Evolutionary conservation across 1,140 invertebrate species (phyloP).

Genomic region (Hydropsyche tenuis): DNA sequence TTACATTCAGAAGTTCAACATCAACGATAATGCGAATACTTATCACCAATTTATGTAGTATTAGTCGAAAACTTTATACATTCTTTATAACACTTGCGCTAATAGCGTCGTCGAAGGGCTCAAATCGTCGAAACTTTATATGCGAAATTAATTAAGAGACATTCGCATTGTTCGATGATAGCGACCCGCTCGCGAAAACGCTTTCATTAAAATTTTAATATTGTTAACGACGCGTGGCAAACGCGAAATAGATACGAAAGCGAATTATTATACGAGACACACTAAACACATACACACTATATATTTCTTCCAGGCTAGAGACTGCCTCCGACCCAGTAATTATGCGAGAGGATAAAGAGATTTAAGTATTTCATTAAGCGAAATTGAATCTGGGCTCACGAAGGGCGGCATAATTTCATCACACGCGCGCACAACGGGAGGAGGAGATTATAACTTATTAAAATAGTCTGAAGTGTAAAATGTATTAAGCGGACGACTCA

Average conservation of each 20-base stretch:
- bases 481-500: background rate
- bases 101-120: no score
- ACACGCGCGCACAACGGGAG: background rate
- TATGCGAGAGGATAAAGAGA: conserved; percentile 24
- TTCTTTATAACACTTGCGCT: no score
- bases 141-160: no score
- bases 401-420: conserved; percentile 17
- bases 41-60: no score
- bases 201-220: conserved; percentile 21
- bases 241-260: background rate
- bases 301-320: background rate
- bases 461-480: conserved; percentile 5
- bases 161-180: background rate
- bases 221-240: conserved; percentile 1
- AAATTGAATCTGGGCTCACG: conserved; percentile 17
- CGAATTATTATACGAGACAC: background rate
- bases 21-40: no score
- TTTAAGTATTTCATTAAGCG: conserved; percentile 28
- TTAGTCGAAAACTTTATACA: no score
- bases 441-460: conserved; percentile 3
- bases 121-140: no score
- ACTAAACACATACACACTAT: no score
- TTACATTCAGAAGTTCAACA: no score
- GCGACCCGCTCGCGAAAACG: background rate
- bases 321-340: background rate